These are phyloP conservation scores for Sminthurinus aureus DNA, from an alignment of 2,888 invertebrate species.

Conservation along the genomic window DNA sequence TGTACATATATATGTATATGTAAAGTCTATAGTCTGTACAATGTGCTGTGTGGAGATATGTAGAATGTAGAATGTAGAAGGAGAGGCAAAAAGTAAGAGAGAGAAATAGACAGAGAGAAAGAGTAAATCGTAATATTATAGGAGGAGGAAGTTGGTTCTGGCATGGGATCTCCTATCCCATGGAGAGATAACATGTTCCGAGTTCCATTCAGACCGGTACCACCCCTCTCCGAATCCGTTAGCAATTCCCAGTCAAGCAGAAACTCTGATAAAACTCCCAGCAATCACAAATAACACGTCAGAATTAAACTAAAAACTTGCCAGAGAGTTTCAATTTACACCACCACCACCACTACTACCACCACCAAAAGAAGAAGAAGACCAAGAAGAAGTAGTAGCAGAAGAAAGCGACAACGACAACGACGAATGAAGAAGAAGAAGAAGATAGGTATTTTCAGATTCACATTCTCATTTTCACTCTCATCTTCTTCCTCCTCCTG, in stretches of 20 bases:
- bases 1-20: neutral
- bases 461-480: neutral
- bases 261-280: slow-evolving; percentile 60
- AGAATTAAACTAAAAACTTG: slow-evolving; percentile 60
- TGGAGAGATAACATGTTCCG: slow-evolving; percentile 54
- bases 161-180: slow-evolving; percentile 45
- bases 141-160: slow-evolving; percentile 51
- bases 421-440: neutral
- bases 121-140: slow-evolving; percentile 44
- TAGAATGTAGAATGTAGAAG: no score
- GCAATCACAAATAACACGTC: slow-evolving; percentile 60
- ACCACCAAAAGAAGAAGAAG: no score
- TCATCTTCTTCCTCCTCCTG: no score
- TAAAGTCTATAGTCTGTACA: neutral
- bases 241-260: slow-evolving; percentile 60
- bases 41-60: no score
- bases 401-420: slow-evolving; percentile 1
- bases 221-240: slow-evolving; percentile 59
- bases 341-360: slow-evolving; percentile 14
- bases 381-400: neutral
- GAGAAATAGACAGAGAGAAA: slow-evolving; percentile 7
- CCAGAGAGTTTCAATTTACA: slow-evolving; percentile 59
- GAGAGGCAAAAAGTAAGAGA: slow-evolving; percentile 21
- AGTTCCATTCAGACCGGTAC: slow-evolving; percentile 49
- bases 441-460: neutral